A percentile compares a stretch with the other conserved stretches of the same genome.
phyloP scores from a whole-genome alignment of 2,888 invertebrate species.

The Eilema sororculum region DNA sequence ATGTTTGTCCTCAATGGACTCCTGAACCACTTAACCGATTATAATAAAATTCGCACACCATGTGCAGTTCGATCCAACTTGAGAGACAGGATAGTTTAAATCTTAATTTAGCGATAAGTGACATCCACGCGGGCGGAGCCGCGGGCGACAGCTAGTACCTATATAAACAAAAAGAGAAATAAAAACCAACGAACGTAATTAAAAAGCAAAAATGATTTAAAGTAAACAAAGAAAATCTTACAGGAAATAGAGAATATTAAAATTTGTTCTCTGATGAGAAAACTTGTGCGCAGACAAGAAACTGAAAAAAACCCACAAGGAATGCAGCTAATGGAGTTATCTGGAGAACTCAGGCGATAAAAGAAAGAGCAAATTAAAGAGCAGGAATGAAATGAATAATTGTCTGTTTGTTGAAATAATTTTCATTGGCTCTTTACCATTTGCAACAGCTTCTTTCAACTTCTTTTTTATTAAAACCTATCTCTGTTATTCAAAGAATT shows the following conservation, averaged over 20 bases:
- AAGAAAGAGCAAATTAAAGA: conserved; percentile 57
- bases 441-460: too few species aligned
- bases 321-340: conserved; percentile 63
- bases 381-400: conserved; percentile 44
- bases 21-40: too few species aligned
- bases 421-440: too few species aligned
- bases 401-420: conserved; percentile 44
- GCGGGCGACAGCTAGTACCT: too few species aligned
- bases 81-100: too few species aligned
- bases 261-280: conserved; percentile 66
- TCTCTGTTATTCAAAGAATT: background rate
- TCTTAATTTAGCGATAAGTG: too few species aligned
- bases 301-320: conserved; percentile 61
- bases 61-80: too few species aligned
- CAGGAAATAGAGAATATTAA: conserved; percentile 56
- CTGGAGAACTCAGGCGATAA: conserved; percentile 55
- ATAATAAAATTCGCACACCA: too few species aligned
- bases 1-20: too few species aligned
- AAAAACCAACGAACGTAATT: conserved; percentile 56
- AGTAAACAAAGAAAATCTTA: conserved; percentile 50
- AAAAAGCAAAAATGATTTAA: conserved; percentile 54
- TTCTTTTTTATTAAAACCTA: too few species aligned
- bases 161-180: too few species aligned
- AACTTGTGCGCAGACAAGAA: conserved; percentile 59
- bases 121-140: too few species aligned